A percentile compares a stretch with the other conserved stretches of the same genome.
Evolutionary conservation across 2,797 vertebrate genomes (phyloP).

Genomic region (Squalus acanthias): DNA sequence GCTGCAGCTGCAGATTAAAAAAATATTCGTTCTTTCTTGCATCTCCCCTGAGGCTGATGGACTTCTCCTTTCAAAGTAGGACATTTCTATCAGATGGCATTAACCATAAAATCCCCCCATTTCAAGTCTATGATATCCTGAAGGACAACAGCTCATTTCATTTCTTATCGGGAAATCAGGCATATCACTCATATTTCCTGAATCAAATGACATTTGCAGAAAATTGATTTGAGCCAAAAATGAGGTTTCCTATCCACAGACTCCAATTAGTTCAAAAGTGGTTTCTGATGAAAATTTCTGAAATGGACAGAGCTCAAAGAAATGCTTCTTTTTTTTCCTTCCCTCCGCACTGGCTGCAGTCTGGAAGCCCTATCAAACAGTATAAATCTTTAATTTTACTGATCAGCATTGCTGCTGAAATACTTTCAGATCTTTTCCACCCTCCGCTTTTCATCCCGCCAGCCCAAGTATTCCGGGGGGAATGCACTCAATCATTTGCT

Average conservation of each 20-base stretch:
- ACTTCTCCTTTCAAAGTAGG: constrained; percentile 71
- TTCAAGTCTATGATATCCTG: constrained; percentile 65
- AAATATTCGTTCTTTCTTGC: constrained; percentile 55
- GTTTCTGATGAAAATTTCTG: constrained; percentile 71
- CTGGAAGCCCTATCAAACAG: constrained; percentile 65
- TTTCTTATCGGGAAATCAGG: constrained; percentile 76
- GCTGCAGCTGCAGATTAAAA: constrained; percentile 63
- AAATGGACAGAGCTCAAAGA: constrained; percentile 64
- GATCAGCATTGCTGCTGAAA: constrained; percentile 75
- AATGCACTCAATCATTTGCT: constrained; percentile 67
- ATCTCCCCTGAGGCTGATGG: constrained; percentile 63
- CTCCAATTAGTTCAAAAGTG: constrained; percentile 78
- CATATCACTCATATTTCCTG: constrained; percentile 74
- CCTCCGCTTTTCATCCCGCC: constrained; percentile 64
- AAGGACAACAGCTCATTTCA: constrained; percentile 73
- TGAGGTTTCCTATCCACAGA: constrained; percentile 67
- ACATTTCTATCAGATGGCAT: constrained; percentile 71
- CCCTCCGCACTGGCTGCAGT: constrained; percentile 50
- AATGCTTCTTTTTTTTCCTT: constrained; percentile 58
- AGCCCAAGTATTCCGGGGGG: constrained; percentile 64
- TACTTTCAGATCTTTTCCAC: constrained; percentile 69
- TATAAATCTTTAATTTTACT: constrained; percentile 86
- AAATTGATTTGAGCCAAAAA: constrained; percentile 75
- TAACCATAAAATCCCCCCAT: constrained; percentile 67
- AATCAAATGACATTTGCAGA: constrained; percentile 81